Conservation (phyloP, 2,888 invertebrate genomes). For the Tetropium fuscum region DNA sequence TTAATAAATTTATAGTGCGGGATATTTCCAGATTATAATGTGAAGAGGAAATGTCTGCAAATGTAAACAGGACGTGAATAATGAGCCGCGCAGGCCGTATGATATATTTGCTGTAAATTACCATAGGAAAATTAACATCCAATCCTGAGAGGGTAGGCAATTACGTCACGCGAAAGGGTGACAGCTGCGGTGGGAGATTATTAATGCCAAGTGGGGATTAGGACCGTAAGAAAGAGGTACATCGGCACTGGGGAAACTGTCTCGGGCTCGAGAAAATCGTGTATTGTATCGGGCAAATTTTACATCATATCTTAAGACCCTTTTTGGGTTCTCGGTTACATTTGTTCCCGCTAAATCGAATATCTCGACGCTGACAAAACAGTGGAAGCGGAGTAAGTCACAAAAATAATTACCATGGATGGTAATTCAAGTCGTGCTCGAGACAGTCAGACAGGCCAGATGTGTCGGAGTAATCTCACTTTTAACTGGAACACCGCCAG, state of each 20-base stretch:
- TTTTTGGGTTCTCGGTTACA: neutral
- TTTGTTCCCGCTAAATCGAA: neutral
- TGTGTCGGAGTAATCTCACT: neutral
- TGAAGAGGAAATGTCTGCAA: neutral
- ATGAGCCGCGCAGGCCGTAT: neutral
- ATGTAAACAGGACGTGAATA: neutral
- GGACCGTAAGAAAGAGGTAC: neutral
- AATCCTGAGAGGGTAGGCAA: slow-evolving; percentile 14
- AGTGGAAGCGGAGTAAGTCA: too few species aligned
- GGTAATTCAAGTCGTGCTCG: too few species aligned
- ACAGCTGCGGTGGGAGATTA: slow-evolving; percentile 1
- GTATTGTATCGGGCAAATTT: too few species aligned
- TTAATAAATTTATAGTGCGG: neutral
- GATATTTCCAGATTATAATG: neutral
- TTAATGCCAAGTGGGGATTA: slow-evolving; percentile 7
- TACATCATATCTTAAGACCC: too few species aligned
- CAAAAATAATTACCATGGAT: too few species aligned
- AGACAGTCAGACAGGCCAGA: neutral
- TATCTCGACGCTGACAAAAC: too few species aligned
- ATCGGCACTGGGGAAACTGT: too few species aligned
- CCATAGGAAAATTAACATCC: slow-evolving; percentile 18
- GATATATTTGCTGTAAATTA: slow-evolving; percentile 13
- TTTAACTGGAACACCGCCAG: neutral
- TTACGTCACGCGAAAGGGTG: slow-evolving; percentile 7
- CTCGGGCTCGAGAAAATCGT: neutral